A percentile compares a stretch with the other conserved stretches of the same genome.
Evolutionary conservation across 2,113 vertebrate genomes (phyloP).

Genomic region (Cepphus grylle): DNA sequence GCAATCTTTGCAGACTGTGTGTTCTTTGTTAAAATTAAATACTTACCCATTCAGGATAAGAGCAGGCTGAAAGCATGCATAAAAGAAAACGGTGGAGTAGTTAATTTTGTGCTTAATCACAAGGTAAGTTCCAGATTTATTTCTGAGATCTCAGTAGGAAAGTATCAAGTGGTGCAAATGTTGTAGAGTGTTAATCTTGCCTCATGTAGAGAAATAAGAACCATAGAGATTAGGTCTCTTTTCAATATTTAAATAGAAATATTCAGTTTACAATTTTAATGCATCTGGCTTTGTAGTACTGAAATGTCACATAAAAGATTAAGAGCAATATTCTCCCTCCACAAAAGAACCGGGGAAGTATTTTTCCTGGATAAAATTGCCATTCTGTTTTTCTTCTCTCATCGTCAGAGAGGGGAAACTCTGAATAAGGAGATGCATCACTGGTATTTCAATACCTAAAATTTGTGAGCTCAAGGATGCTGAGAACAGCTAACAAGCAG

Average conservation of each 20-base stretch:
- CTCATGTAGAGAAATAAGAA: background rate
- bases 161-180: background rate
- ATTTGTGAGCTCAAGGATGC: background rate
- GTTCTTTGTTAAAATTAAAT: slow-evolving; percentile 78
- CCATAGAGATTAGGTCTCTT: background rate
- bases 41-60: slow-evolving; percentile 71
- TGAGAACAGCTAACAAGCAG: background rate
- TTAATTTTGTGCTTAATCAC: slow-evolving; percentile 76
- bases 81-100: slow-evolving; percentile 73
- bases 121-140: slow-evolving; percentile 66
- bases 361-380: background rate
- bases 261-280: background rate
- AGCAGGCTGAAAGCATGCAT: slow-evolving; percentile 70
- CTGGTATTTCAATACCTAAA: background rate
- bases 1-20: slow-evolving; percentile 73
- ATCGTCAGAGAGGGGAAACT: background rate
- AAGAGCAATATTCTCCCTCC: background rate
- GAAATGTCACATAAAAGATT: background rate
- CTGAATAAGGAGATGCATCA: background rate
- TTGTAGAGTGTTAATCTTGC: background rate
- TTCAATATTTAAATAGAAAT: background rate
- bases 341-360: background rate
- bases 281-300: background rate
- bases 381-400: background rate
- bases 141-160: background rate